phyloP scores from a whole-genome alignment of 2,797 vertebrate genomes.

The Hoplostethus mediterraneus region DNA sequence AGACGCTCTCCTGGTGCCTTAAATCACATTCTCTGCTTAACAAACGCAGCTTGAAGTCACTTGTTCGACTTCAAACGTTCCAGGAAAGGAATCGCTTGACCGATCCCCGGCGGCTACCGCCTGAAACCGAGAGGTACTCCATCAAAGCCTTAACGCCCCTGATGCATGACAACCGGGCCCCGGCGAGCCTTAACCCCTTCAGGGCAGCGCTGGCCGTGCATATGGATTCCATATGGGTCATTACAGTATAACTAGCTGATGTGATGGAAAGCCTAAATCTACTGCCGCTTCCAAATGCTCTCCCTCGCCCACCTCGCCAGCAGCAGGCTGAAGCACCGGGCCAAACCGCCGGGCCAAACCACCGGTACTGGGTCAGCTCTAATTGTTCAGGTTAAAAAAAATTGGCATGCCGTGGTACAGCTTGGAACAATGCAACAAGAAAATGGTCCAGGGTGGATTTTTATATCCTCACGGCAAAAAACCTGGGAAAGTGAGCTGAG shows the following conservation, averaged over 20 bases:
- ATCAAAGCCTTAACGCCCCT: slow-evolving; percentile 45
- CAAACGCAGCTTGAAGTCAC: slow-evolving; percentile 37
- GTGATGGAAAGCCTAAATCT: slow-evolving; percentile 55
- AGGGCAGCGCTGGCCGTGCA: slow-evolving; percentile 16
- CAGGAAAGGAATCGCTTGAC: slow-evolving; percentile 31
- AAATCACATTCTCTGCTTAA: slow-evolving; percentile 3
- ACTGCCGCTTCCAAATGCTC: slow-evolving; percentile 18
- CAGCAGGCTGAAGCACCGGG: slow-evolving; percentile 20
- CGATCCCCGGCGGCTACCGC: slow-evolving; percentile 31
- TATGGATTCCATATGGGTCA: slow-evolving; percentile 63
- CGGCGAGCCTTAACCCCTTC: slow-evolving; percentile 46
- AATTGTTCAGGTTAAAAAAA: slow-evolving; percentile 66
- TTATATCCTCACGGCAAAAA: slow-evolving; percentile 43
- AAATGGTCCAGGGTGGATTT: slow-evolving; percentile 54
- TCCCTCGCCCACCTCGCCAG: slow-evolving; percentile 24
- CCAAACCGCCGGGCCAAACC: slow-evolving; percentile 43
- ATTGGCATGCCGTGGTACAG: slow-evolving; percentile 47
- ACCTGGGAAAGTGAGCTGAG: slow-evolving; percentile 32
- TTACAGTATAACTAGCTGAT: slow-evolving; percentile 24
- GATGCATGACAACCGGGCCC: slow-evolving; percentile 51
- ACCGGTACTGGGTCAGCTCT: slow-evolving; percentile 58
- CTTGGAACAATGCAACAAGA: slow-evolving; percentile 46
- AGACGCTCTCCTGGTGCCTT: not conserved
- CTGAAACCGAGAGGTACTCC: slow-evolving; percentile 43
- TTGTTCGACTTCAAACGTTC: slow-evolving; percentile 45